Percentiles rank a stretch among this genome's conserved stretches.
Evolutionary conservation across 2,797 vertebrate genomes (phyloP).

Genomic region (Varecia variegata): DNA sequence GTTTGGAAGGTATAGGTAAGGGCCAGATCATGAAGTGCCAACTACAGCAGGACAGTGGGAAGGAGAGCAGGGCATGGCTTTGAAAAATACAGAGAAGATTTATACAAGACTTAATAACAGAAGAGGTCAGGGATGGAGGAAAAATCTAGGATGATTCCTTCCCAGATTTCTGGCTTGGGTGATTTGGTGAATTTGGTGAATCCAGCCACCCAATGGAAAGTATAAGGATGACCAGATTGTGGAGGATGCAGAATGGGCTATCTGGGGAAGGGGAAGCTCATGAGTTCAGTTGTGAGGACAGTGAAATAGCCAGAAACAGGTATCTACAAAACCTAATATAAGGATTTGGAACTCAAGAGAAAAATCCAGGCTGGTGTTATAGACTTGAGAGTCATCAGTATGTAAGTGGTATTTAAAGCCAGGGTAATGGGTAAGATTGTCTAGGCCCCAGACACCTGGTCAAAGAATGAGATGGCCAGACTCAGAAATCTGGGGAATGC

Average conservation of each 20-base stretch:
- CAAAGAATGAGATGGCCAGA: not conserved
- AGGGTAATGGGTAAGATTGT: not conserved
- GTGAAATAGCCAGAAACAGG: not conserved
- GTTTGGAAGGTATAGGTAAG: not conserved
- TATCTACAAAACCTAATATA: not conserved
- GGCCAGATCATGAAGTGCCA: not conserved
- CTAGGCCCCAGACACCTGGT: not conserved
- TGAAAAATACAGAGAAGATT: not conserved
- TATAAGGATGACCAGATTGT: not conserved
- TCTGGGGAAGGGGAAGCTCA: not conserved
- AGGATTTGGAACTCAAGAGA: not conserved
- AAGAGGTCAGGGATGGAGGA: not conserved
- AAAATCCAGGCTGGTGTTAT: not conserved
- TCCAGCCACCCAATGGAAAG: not conserved
- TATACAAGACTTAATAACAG: not conserved
- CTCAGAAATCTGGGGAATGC: not conserved
- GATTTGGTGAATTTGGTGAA: not conserved
- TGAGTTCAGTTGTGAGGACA: not conserved
- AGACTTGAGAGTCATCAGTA: not conserved
- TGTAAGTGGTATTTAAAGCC: not conserved
- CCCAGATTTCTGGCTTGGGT: not conserved
- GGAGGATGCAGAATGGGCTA: not conserved
- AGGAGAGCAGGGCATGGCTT: not conserved
- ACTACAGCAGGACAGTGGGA: not conserved
- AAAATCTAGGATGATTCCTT: not conserved